phyloP scores from a whole-genome alignment of 2,797 vertebrate species.

The Coranthus polyacanthus region DNA sequence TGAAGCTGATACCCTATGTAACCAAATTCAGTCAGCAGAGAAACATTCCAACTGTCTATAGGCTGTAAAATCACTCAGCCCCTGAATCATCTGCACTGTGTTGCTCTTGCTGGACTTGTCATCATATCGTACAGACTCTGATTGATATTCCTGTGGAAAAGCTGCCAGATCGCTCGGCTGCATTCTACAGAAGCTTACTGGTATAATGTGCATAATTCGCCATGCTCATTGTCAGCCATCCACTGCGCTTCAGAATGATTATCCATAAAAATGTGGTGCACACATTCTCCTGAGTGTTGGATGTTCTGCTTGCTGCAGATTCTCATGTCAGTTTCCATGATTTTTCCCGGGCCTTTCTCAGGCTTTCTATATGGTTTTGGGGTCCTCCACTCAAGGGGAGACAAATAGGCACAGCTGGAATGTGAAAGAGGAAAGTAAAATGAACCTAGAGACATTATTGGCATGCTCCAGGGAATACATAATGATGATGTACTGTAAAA shows the following conservation, averaged over 20 bases:
- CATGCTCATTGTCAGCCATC: slow-evolving; percentile 58
- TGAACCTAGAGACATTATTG: slow-evolving; percentile 22
- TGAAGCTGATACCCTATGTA: slow-evolving; percentile 27
- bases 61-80: slow-evolving; percentile 64
- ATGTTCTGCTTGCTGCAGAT: slow-evolving; percentile 40
- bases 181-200: slow-evolving; percentile 67
- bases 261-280: slow-evolving; percentile 62
- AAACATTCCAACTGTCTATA: slow-evolving; percentile 24
- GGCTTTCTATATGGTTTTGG: slow-evolving; percentile 21
- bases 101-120: slow-evolving; percentile 75
- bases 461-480: slow-evolving; percentile 28
- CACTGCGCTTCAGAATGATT: slow-evolving; percentile 63
- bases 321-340: slow-evolving; percentile 39
- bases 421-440: slow-evolving; percentile 42
- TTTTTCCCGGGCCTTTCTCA: slow-evolving; percentile 48
- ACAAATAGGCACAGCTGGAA: slow-evolving; percentile 59
- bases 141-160: slow-evolving; percentile 75
- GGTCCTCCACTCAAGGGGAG: slow-evolving; percentile 26
- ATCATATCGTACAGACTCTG: slow-evolving; percentile 68
- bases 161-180: slow-evolving; percentile 63
- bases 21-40: slow-evolving; percentile 29
- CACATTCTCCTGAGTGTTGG: slow-evolving; percentile 45
- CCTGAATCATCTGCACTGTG: slow-evolving; percentile 53
- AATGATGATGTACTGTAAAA: not conserved
- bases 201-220: slow-evolving; percentile 67